Conservation (phyloP, 2,888 invertebrate genomes). For the Andrena trimmerana region DNA sequence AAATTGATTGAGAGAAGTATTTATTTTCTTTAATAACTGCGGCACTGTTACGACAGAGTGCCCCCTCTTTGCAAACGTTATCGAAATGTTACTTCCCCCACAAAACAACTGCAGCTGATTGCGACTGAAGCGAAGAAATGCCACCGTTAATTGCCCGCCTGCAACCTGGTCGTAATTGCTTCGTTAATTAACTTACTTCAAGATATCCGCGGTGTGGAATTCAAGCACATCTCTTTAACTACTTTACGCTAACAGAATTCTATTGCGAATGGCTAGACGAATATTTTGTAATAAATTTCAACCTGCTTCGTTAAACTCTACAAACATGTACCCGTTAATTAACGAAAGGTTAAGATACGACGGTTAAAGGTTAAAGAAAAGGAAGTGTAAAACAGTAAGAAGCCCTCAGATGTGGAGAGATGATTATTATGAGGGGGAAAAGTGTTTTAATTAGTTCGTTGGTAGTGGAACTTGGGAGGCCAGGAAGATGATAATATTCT, state of each 20-base stretch:
- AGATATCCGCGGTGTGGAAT: neutral
- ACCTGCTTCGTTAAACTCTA: neutral
- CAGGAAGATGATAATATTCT: neutral
- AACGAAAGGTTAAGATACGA: neutral
- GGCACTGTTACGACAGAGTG: neutral
- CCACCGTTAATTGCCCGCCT: neutral
- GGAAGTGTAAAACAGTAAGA: too few relatives aligned
- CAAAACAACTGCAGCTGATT: neutral
- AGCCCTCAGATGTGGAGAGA: too few relatives aligned
- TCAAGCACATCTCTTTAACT: neutral
- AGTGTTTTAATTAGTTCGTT: neutral
- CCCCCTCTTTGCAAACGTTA: neutral
- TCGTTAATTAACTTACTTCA: conserved; percentile 1
- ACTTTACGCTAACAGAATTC: neutral
- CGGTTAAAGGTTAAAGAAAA: neutral
- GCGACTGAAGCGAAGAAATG: neutral
- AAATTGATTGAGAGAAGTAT: neutral
- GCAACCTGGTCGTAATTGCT: neutral
- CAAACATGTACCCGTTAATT: neutral
- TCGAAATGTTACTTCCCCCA: neutral
- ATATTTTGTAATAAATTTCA: neutral
- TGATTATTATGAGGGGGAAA: neutral
- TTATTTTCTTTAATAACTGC: neutral
- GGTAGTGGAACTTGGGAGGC: neutral
- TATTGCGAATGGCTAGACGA: neutral